Base-by-base conservation (phyloP, 2,797 vertebrate genomes). In the Pipistrellus kuhlii region DNA sequence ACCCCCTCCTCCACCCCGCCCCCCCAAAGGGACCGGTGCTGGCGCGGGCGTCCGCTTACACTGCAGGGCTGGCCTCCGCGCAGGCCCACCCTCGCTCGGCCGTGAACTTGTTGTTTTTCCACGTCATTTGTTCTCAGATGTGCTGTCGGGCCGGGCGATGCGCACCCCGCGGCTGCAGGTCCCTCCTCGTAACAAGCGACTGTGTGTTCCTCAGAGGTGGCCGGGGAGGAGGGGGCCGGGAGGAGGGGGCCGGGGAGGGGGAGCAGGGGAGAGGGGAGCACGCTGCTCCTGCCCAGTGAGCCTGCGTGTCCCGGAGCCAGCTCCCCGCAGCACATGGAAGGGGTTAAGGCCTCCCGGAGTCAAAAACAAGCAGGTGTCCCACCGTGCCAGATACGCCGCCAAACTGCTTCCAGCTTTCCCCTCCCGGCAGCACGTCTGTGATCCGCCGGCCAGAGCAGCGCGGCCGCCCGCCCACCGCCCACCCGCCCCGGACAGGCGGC, bases 281-380 rank as follows among this genome's bases (percentile, higher is more conserved):
- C 98, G 97, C 97, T 96, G 95, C 96, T 88, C 64, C 95, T 97
- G 97, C 97, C 87, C 96, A 92, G 94, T 23, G 78, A 98, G 97
- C 97, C 91, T 95, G 95, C 95, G 44, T 98, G 97, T 96, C 98
- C 96, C 83, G 97, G 90, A 98, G 97, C 98, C 98, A 98, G 98
- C 97, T 97, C 76, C 95, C 97, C 97, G 96, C 96, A 98, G 94
- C 95, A 98, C 98, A 98, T 98, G 98, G 98, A 98, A 99, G 98
- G 99, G 98, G 99, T 99, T 99, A 99, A 98, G 98, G 98, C 98
- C 98, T 98, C 98, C 98, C 98, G 98, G 98, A 98, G 98, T 98
- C 98, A 98, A 98, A 98, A 98, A 98, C 98, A 99, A 98, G 98
- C 99, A 99, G 99, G 99, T 99, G 99, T 99, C 98, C 98, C 98